phyloP scores from a whole-genome alignment of 2,888 invertebrate genomes.

The Latrodectus hesperus region DNA sequence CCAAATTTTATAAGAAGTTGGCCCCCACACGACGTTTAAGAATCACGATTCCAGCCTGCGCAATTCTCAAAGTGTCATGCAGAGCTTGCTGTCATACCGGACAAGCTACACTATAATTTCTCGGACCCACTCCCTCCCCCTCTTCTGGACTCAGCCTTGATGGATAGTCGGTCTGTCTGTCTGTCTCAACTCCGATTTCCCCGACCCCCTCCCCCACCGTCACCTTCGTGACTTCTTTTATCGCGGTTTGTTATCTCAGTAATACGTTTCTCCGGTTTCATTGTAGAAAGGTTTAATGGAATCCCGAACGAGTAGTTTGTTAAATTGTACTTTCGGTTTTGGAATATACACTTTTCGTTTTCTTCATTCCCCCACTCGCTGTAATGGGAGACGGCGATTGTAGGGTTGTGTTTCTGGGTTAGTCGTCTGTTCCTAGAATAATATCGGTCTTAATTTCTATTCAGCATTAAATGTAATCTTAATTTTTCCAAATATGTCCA shows the following conservation, averaged over 20 bases:
- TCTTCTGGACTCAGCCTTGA: constrained; percentile 20
- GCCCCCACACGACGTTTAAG: constrained; percentile 19
- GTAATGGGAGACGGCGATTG: neutral
- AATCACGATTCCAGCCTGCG: constrained; percentile 42
- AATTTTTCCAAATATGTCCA: too few relatives aligned
- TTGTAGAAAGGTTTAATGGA: constrained; percentile 23
- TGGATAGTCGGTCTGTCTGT: constrained; percentile 41
- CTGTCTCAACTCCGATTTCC: constrained; percentile 40
- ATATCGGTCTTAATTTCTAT: too few relatives aligned
- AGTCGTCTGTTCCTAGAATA: neutral
- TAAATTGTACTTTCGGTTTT: constrained; percentile 23
- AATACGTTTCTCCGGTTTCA: constrained; percentile 43
- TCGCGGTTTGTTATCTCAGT: constrained; percentile 30
- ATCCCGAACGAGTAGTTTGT: constrained; percentile 41
- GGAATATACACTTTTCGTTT: neutral
- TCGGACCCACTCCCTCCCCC: neutral
- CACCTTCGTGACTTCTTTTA: constrained; percentile 29
- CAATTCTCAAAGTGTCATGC: constrained; percentile 41
- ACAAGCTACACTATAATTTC: constrained; percentile 50
- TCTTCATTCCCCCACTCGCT: neutral
- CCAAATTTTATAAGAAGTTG: neutral
- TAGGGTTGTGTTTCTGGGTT: neutral
- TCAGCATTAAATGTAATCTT: too few relatives aligned
- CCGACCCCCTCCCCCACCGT: neutral
- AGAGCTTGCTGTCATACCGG: constrained; percentile 41